Base-by-base conservation (phyloP, 2,113 vertebrate species). In the Engraulis encrasicolus region DNA sequence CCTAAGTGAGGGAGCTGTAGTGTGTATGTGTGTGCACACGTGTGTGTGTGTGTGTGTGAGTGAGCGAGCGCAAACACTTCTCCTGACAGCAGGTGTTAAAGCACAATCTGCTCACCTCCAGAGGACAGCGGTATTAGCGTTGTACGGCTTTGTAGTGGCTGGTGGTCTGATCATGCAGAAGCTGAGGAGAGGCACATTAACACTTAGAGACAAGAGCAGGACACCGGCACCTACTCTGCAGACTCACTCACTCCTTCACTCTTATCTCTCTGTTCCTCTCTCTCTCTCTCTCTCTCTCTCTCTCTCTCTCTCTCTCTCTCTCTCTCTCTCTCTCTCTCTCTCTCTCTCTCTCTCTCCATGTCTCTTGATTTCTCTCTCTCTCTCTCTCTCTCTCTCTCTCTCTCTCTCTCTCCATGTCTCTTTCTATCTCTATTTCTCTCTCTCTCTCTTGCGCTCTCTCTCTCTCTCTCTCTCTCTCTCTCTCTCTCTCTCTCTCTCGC, bases 81-180 rank as follows among this genome's bases (percentile, higher is more conserved):
- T 20, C 27, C 84, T 50, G 34, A 58, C 17, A 34, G 31, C 80
- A 89, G 85, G 87, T 89, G 89, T 89, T 87, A 83, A 49, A 83
- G 61, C 31, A 80, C 86, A 71, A 86, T 82, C 85, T 14, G 79
- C 85, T 86, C 85, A 81, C 52, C 85, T 81, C 36, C 79, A 86
- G 54, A 40, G 78, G 18, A 34, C 82, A 83, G 91, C 86, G 91
- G 90, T 91, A 91, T 92, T 93, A 90, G 92, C 90, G 87, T 85
- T 49, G 18, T 86, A 85, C 83, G 80, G 74, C 78, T 90, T 78
- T 78, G 78, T 82, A 48, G 85, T 86, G 84, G 54, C 34, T 19
- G 78, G 81, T 19, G 54, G 45, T 85, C 89, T 61, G 82, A 61
- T 89, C 87, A 89, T 82, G 85, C 74, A 84, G 81, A 87, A 91